Conservation (phyloP, 2,113 vertebrate genomes). For the Paedocypris sp. region DNA sequence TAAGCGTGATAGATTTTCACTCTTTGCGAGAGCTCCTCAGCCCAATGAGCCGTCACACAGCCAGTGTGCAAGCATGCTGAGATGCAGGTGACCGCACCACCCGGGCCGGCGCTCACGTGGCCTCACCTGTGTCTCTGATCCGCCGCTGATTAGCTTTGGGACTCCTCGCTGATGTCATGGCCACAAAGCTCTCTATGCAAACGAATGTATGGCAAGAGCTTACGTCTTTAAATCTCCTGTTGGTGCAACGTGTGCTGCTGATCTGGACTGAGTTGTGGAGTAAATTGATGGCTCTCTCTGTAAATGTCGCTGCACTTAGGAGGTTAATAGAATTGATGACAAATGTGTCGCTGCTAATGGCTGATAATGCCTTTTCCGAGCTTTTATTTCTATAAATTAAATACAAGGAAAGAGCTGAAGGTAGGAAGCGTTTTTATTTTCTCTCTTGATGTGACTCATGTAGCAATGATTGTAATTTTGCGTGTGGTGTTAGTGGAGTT, state of each 20-base stretch:
- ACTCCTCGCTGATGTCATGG: neutral
- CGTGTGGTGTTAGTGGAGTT: neutral
- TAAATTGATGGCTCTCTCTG: neutral
- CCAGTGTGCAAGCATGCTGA: neutral
- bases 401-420: neutral
- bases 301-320: neutral
- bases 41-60: no score
- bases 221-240: neutral
- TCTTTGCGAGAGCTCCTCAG: no score
- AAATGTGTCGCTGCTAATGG: neutral
- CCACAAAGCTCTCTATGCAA: neutral
- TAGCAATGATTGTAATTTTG: no score
- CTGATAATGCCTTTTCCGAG: neutral
- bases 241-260: constrained; percentile 1
- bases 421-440: neutral
- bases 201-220: neutral
- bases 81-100: neutral
- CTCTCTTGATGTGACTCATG: no score
- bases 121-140: neutral
- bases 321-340: neutral
- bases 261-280: neutral
- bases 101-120: neutral
- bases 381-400: neutral
- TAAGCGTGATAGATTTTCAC: no score
- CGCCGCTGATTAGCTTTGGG: neutral